Base-by-base conservation (phyloP, 2,888 invertebrate species). In the Coelopa pilipes region DNA sequence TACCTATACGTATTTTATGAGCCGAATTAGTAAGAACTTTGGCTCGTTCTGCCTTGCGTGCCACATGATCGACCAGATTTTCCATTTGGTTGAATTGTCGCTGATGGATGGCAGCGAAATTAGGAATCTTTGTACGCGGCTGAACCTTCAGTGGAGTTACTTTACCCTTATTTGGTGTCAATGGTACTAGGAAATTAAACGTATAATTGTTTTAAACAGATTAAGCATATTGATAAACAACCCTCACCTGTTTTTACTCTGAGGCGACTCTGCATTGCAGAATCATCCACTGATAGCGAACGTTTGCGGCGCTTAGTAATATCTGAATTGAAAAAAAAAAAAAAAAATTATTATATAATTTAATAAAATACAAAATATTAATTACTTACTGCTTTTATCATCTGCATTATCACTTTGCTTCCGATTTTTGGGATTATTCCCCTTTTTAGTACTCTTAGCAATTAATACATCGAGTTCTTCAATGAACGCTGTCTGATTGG, bases 81-180 rank as follows among this genome's bases (percentile, higher is more conserved):
- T 93, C 93, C 91, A 93, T 92, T 86, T 90, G 90, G 46, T 89
- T 89, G 81, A 92, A 93, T 70, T 90, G 89, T 80, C 89, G 90
- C 83, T 91, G 89, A 81, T 93, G 93, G 70, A 93, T 89, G 5
- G 90, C 90, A 0, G 91, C 89, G 83, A 93, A 93, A 87, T 93
- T 91, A 0, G 93, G 93, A 82, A 92, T 85, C 86, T 90, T 91
- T 7, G 88, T 90, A 63, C 89, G 88, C 15, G 79, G 72, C 1
- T 80, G 80, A 1, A 81, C 75, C 57, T 74, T 72, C 47, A 66
- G 63, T 21, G 77, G 75, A 15, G 55, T 69, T 34, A 1, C 34
- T 24, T 19, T 34, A 1, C 5, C 7, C 72, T 75, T 73, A 11
- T 10, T 47, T 1, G 75, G 73, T 53, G 70, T 62, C 53, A 55